phyloP scores from a whole-genome alignment of 1,140 invertebrate species.

The Ylistrum balloti region DNA sequence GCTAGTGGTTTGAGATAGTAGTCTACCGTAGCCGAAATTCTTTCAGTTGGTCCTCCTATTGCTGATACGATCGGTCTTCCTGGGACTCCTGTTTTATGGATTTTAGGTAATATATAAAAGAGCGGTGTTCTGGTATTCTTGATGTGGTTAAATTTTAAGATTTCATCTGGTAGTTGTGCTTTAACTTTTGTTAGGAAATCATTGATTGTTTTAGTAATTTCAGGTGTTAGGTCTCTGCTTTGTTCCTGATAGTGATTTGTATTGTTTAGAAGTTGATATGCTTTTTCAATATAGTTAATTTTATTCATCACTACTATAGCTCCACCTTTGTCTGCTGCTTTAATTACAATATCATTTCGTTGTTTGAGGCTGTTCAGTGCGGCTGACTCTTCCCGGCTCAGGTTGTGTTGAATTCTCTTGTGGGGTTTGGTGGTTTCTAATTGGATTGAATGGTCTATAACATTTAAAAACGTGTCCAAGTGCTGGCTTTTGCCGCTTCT shows the following conservation, averaged over 20 bases:
- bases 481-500: no score
- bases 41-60: not conserved
- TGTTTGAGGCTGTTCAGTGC: no score
- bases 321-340: no score
- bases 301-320: not conserved
- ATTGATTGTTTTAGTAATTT: not conserved
- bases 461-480: no score
- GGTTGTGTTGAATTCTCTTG: no score
- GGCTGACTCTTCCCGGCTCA: no score
- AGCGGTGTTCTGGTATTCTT: constrained; percentile 20
- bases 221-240: not conserved
- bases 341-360: no score
- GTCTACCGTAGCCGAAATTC: constrained; percentile 5
- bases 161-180: not conserved
- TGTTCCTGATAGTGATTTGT: not conserved
- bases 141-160: not conserved
- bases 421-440: no score
- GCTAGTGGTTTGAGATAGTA: constrained; percentile 34
- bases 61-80: not conserved
- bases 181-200: not conserved
- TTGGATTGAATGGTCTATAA: no score
- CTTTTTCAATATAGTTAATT: constrained; percentile 37
- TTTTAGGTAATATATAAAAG: constrained; percentile 41
- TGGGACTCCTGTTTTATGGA: constrained; percentile 41
- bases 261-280: not conserved